Evolutionary conservation across 1,140 invertebrate species (phyloP).

Genomic region (Hydropsyche tenuis): DNA sequence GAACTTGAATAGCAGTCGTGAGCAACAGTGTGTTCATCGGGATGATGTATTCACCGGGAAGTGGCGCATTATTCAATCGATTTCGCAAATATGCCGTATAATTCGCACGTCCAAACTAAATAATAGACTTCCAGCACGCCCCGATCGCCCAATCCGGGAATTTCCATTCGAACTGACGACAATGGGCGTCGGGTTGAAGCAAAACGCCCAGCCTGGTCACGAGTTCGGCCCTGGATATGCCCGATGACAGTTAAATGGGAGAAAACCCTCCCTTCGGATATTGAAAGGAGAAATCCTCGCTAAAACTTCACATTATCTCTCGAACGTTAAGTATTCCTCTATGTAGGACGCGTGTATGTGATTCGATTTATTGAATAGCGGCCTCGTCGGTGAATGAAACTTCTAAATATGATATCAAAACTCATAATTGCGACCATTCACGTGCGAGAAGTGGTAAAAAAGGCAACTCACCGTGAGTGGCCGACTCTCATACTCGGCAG

Average conservation of each 20-base stretch:
- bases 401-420: constrained; percentile 41
- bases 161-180: constrained; percentile 4
- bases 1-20: no score
- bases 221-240: background rate
- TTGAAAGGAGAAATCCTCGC: no score
- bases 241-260: background rate
- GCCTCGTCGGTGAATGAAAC: constrained; percentile 24
- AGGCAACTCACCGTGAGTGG: constrained; percentile 30
- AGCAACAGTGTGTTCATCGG: background rate
- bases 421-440: constrained; percentile 39
- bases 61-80: constrained; percentile 15
- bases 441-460: constrained; percentile 16
- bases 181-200: no score
- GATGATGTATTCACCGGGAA: constrained; percentile 9
- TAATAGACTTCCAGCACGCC: constrained; percentile 7
- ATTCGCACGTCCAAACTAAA: constrained; percentile 17
- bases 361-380: constrained; percentile 34
- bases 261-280: no score
- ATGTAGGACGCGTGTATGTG: background rate
- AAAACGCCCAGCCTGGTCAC: background rate
- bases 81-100: background rate
- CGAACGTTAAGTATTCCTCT: background rate
- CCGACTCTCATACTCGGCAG: background rate
- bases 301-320: background rate
- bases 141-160: background rate